Base-by-base conservation (phyloP, 2,888 invertebrate species). In the Lydus trimaculatus region DNA sequence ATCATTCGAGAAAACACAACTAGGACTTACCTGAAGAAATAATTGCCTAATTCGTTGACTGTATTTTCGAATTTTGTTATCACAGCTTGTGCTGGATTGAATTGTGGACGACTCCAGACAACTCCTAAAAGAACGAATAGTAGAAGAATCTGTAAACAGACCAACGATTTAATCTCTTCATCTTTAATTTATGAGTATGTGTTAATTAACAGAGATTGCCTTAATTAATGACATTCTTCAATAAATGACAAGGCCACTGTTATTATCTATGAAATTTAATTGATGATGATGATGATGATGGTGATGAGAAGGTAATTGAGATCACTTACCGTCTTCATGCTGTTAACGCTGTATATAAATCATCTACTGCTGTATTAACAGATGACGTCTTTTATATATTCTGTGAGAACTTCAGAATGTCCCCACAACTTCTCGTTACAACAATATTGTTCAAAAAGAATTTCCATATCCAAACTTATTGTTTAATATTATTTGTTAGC, bases 61-160 rank as follows among this genome's bases (percentile, higher is more conserved):
- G 56, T 56, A 25, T 56, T 56, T 25, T 56, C 56, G 15, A 56
- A 56, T 56, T 56, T 56, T 15, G 56, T 56, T 6, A 56, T 56
- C 13, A 56, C 23, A 6, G 56, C 11, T 13, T 56, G 56, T 11
- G 23, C 56, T 56, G 23, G 56, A 56, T 56, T 56, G 13, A 13
- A 13, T 6, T 56, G 56, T 11, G 56, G 56, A 15, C 56, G 56
- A 15, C 56, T 25, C 56, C 56, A 56, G 1, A 56, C 56, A 13
- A 25, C 20, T 6, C 25, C 56, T 9, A 56, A 15, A 4, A 56
- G 11, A 9, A 25, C 15, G 1, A 56, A 56, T 1, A 56, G 2
- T 2, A 48, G 15, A 6, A 56, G 1, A 56, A 25, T 15, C 56
- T 56, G 15, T 4, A 56, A 56, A 25, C 25, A 4, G 36, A 11